Percentiles rank a stretch among this genome's conserved stretches.
These are phyloP conservation scores for Acrossocheilus wenchowensis DNA, from an alignment of 2,797 vertebrate species.

Conservation along the genomic window DNA sequence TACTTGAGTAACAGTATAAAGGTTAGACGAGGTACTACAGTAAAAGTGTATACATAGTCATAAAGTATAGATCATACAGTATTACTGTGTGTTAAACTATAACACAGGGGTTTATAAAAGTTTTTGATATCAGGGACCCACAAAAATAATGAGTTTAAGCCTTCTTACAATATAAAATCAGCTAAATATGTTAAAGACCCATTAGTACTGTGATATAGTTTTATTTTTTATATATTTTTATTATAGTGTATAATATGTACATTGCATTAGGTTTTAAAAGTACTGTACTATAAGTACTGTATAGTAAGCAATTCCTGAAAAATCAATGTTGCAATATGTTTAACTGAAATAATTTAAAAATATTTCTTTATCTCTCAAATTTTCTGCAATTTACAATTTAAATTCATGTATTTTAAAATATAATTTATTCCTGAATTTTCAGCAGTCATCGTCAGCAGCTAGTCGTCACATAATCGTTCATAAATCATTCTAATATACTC, in stretches of 20 bases:
- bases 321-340: not conserved
- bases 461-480: not conserved
- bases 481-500: not conserved
- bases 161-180: not conserved
- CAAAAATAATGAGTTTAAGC: not conserved
- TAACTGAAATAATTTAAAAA: not conserved
- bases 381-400: not conserved
- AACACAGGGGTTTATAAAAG: not conserved
- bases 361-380: not conserved
- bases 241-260: not conserved
- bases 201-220: not conserved
- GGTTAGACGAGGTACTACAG: not conserved
- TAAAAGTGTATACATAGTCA: not conserved
- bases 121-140: not conserved
- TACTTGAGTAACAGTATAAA: slow-evolving; percentile 15
- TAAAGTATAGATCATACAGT: not conserved
- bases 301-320: not conserved
- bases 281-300: not conserved
- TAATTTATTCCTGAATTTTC: not conserved
- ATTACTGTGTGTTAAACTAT: not conserved
- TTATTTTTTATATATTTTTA: not conserved
- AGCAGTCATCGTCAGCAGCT: not conserved
- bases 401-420: not conserved
- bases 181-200: not conserved
- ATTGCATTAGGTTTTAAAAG: not conserved